A percentile compares a stretch with the other conserved stretches of the same genome.
phyloP scores from a whole-genome alignment of 2,797 vertebrate species.

The Betta splendens region DNA sequence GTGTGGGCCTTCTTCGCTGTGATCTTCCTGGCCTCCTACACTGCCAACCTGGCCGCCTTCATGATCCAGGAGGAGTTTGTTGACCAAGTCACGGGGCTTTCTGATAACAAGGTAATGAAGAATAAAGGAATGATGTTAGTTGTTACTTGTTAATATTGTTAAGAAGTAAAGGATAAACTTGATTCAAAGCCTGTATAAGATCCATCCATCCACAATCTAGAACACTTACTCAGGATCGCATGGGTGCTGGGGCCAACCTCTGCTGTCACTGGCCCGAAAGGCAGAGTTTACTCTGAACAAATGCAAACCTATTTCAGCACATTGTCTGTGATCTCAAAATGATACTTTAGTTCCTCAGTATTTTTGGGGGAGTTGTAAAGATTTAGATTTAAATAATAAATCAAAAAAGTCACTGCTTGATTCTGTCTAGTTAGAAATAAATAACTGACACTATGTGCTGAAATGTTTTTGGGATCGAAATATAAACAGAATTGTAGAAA shows the following conservation, averaged over 20 bases:
- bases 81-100: conserved; percentile 97
- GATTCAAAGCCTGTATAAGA: too few species aligned
- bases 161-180: neutral
- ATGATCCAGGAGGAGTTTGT: conserved; percentile 99
- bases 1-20: conserved; percentile 99
- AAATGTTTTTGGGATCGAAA: neutral
- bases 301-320: too few species aligned
- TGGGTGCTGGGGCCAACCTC: too few species aligned
- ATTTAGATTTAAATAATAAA: too few species aligned
- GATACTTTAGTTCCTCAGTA: too few species aligned
- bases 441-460: neutral
- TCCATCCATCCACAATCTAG: too few species aligned
- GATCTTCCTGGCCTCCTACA: conserved; percentile 98
- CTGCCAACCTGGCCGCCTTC: conserved; percentile 97
- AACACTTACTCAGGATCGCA: too few species aligned
- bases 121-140: neutral
- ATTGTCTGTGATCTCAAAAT: too few species aligned
- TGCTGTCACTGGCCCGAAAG: too few species aligned
- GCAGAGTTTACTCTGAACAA: too few species aligned
- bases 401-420: too few species aligned
- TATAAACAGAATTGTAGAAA: neutral
- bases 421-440: neutral
- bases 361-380: too few species aligned
- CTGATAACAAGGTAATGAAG: conserved; percentile 92
- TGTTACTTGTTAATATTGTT: neutral